Evolutionary conservation across 2,113 vertebrate genomes (phyloP), one percentile per base, ranked within the genome.

Genomic region (Limanda limanda): DNA sequence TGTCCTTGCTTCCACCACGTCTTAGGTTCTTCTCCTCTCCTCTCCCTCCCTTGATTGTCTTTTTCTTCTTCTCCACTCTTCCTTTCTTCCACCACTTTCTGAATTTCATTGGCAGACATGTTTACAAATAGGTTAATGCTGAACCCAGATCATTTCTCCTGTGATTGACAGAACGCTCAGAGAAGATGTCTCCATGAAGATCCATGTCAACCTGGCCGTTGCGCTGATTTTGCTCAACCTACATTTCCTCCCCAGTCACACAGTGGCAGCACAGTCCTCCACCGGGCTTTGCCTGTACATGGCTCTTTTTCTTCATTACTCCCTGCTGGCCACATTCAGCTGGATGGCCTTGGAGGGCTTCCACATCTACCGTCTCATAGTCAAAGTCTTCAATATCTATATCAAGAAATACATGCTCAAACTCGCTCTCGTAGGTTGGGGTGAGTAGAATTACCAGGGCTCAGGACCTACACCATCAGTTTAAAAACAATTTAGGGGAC

Each of bases 271-370:
- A 7, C 1, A 0, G 76, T 31, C 59, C 37, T 48, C 69, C 55
- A 0, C 5, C 2, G 45, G 67, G 10, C 23, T 82, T 8, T 92
- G 91, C 69, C 0, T 79, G 0, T 87, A 87, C 73, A 21, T 87
- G 18, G 91, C 83, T 18, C 6, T 87, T 61, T 8, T 10, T 71
- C 21, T 90, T 84, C 88, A 93, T 87, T 95, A 85, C 68, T 89
- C 89, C 17, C 79, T 95, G 31, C 59, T 94, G 52, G 87, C 91
- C 76, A 82, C 87, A 8, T 93, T 93, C 70, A 87, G 80, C 68
- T 95, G 94, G 94, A 93, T 75, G 68, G 92, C 83, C 14, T 70
- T 95, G 2, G 94, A 94, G 69, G 91, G 92, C 1, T 92, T 95
- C 73, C 92, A 94, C 71, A 79, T 94, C 27, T 94, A 94, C 84